phyloP scores from a whole-genome alignment of 2,113 vertebrate genomes.

The Grus americana region DNA sequence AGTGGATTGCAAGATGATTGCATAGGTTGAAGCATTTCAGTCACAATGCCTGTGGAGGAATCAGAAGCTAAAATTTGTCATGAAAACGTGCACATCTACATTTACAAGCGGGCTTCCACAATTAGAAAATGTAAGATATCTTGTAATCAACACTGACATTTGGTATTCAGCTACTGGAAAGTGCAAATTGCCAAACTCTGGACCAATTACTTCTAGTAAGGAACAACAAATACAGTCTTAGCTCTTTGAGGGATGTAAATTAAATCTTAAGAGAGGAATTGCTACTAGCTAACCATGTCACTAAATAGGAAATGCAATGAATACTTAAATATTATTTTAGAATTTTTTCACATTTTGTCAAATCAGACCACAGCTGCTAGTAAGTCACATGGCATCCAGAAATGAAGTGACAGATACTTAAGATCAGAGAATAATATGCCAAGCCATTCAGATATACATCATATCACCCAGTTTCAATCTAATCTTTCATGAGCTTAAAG shows the following conservation, averaged over 20 bases:
- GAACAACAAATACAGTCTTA: background rate
- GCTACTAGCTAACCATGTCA: background rate
- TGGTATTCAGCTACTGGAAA: background rate
- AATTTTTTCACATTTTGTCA: background rate
- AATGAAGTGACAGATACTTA: background rate
- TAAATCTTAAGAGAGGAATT: background rate
- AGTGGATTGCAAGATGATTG: background rate
- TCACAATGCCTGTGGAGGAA: background rate
- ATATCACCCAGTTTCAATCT: background rate
- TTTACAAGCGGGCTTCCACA: background rate
- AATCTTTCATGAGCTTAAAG: background rate
- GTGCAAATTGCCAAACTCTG: background rate
- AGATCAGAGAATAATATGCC: background rate
- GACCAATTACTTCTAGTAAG: background rate
- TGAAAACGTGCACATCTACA: background rate
- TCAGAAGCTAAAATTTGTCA: background rate
- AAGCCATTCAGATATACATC: background rate
- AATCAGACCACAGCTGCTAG: background rate
- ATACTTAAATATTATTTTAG: background rate
- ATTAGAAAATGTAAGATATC: background rate
- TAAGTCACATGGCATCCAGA: background rate
- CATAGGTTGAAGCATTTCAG: background rate
- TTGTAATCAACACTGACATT: background rate
- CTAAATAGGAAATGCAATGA: background rate
- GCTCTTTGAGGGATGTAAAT: background rate